Base-by-base conservation (phyloP, 2,113 vertebrate genomes). In the Odontesthes bonariensis region DNA sequence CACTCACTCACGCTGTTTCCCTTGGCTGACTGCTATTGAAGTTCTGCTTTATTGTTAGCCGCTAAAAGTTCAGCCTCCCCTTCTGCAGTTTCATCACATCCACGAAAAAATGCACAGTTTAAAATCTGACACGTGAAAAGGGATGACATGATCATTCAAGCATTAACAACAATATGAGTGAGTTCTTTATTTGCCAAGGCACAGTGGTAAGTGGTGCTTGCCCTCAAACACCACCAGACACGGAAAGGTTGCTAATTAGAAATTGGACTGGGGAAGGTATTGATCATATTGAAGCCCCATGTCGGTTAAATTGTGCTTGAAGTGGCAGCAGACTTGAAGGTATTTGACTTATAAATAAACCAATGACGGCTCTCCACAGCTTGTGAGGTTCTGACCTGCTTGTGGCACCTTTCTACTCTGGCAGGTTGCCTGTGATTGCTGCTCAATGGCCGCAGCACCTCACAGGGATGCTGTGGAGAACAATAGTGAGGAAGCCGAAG, bases 321-420 rank as follows among this genome's bases (percentile, higher is more conserved):
- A 68, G 52, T 56, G 27, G 56, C 5, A 33, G 33, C 16, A 62
- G 19, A 40, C 35, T 70, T 57, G 0, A 68, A 68, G 33, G 13
- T n/a, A 12, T 62, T 52, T 61, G 54, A 66, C 62, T 64, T 54
- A 73, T 56, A 62, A 76, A 73, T 71, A 77, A 80, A 59, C 8
- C 17, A 23, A 2, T 64, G 33, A 32, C 35, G 38, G 47, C 40
- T 67, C 19, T 20, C 27, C 56, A 54, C 19, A 53, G 31, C 42
- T 33, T 16, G 6, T 27, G 42, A 55, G 40, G 47, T 20, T 69
- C 47, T 9, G n/a, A 70, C 59, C 44, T 27, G 16, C 23, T n/a
- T 51, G 20, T 69, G 59, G 51, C 17, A 33, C 22, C 67, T 55
- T n/a, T 54, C 52, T 63, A 68, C 20, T 6, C 46, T 75, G 47